Conservation (phyloP, 2,797 vertebrate genomes). For the Aphelocoma californica region DNA sequence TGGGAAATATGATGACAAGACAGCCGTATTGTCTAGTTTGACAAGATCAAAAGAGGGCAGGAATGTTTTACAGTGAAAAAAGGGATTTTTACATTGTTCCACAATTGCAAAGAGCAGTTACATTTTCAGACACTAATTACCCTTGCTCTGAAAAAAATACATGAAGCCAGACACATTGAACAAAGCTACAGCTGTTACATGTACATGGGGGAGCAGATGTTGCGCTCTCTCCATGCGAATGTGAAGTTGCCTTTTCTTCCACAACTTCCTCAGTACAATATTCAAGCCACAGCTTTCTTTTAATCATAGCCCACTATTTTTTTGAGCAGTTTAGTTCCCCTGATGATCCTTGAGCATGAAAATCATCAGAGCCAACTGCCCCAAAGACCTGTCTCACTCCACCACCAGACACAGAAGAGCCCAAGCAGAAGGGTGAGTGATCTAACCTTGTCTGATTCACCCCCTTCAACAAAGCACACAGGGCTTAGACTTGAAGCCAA, state of each 20-base stretch:
- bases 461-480: neutral
- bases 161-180: neutral
- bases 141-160: constrained; percentile 5
- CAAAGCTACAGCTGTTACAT: constrained; percentile 21
- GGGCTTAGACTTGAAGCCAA: neutral
- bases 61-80: constrained; percentile 31
- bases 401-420: neutral
- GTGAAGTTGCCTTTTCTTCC: neutral
- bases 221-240: neutral
- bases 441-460: neutral
- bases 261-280: neutral
- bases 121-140: constrained; percentile 57
- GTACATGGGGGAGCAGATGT: neutral
- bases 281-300: neutral
- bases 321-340: neutral
- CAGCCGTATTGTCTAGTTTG: constrained; percentile 38
- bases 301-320: neutral
- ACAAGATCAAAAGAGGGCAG: constrained; percentile 43
- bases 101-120: neutral
- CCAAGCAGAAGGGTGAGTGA: neutral
- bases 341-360: neutral
- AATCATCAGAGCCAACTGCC: neutral
- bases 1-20: constrained; percentile 42
- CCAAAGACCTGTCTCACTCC: neutral
- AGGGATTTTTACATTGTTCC: constrained; percentile 16